These are phyloP conservation scores for Sander vitreus DNA, from an alignment of 2,113 vertebrate genomes.

Conservation along the genomic window DNA sequence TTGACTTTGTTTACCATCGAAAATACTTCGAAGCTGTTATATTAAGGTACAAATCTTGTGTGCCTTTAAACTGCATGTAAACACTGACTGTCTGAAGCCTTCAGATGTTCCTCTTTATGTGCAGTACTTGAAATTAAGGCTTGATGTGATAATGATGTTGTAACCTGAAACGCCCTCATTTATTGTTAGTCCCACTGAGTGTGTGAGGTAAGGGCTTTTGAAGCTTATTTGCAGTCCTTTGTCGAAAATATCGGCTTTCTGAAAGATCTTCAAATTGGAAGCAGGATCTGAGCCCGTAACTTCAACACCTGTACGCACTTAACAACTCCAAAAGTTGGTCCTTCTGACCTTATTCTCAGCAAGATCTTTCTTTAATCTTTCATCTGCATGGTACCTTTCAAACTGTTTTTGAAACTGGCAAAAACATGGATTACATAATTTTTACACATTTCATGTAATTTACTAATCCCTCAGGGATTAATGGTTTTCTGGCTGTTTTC, in stretches of 20 bases:
- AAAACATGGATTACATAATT: constrained; percentile 5
- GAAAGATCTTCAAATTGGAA: background rate
- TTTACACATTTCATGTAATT: background rate
- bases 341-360: background rate
- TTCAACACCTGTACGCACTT: background rate
- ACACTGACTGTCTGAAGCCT: background rate
- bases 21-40: no score
- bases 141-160: no score
- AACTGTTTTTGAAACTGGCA: background rate
- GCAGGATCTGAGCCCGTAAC: background rate
- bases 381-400: background rate
- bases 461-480: background rate
- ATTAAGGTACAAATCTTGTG: no score
- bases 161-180: background rate
- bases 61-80: no score
- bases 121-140: background rate
- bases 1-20: no score
- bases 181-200: background rate
- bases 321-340: background rate
- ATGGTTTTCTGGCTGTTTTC: background rate
- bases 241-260: background rate
- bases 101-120: background rate
- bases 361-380: background rate
- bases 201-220: background rate
- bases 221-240: background rate